Percentiles rank a stretch among this genome's conserved stretches.
These are phyloP conservation scores for Chondrilla cf. caribensis DNA, from an alignment of 37 sponge, comb jelly and placozoan genomes.

Conservation along the genomic window DNA sequence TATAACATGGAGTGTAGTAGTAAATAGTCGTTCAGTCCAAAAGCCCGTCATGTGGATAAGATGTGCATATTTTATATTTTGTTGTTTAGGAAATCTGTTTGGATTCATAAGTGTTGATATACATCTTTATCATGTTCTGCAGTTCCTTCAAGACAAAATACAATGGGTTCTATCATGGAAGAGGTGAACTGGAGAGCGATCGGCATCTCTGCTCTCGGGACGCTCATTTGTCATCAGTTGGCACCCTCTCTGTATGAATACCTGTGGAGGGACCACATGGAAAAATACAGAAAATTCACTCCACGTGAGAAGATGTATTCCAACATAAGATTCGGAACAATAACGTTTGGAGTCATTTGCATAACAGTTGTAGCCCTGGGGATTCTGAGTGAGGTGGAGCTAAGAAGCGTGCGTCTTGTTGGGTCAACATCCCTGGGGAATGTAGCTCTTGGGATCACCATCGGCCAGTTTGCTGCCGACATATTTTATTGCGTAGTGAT, in stretches of 20 bases:
- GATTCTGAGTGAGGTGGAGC: neutral
- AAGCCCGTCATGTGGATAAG: no score
- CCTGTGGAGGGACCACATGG: neutral
- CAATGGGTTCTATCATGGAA: no score
- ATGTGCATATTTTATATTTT: no score
- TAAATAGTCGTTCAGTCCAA: no score
- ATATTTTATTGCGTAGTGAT: neutral
- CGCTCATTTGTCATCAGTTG: neutral
- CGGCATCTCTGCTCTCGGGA: neutral
- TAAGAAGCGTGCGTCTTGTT: neutral
- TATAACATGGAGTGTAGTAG: no score
- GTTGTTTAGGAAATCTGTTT: no score
- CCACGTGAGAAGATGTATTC: neutral
- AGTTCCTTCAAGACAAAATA: no score
- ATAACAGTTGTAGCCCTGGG: no score
- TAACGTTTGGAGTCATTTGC: neutral
- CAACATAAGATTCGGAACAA: neutral
- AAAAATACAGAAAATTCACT: neutral
- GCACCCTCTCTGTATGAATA: neutral
- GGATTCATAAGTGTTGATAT: no score
- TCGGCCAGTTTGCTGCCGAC: neutral
- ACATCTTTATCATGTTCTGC: no score
- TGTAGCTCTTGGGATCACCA: neutral
- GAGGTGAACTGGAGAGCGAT: no score
- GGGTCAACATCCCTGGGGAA: neutral